A percentile compares a stretch with the other conserved stretches of the same genome.
Evolutionary conservation across 1,140 invertebrate species (phyloP).

Genomic region (Megalopta genalis): DNA sequence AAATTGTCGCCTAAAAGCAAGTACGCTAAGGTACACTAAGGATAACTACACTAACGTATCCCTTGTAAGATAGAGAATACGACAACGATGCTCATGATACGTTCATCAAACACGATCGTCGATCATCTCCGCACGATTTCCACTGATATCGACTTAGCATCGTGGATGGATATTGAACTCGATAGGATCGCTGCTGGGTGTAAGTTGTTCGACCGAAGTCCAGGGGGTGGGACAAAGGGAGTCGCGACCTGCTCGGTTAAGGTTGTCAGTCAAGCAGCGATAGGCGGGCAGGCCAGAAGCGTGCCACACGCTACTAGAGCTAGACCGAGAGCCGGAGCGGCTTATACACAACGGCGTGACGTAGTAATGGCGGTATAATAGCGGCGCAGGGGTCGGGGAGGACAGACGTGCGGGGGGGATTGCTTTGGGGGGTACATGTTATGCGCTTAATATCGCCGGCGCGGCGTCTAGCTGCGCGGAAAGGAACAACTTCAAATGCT

Average conservation of each 20-base stretch:
- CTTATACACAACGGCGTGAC: slow-evolving; percentile 62
- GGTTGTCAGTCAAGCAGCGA: slow-evolving; percentile 68
- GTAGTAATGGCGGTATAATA: slow-evolving; percentile 70
- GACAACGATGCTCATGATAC: no score
- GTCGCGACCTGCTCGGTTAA: slow-evolving; percentile 49
- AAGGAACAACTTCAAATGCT: slow-evolving; percentile 60
- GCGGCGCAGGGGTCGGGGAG: neutral
- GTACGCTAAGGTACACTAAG: no score
- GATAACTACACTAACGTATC: no score
- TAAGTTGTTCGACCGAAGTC: neutral
- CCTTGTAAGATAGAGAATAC: no score
- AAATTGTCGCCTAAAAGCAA: no score
- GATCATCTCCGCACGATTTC: no score
- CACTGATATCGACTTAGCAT: no score
- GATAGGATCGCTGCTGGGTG: neutral
- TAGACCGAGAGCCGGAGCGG: slow-evolving; percentile 9
- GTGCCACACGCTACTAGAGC: slow-evolving; percentile 67
- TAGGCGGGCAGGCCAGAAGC: slow-evolving; percentile 58
- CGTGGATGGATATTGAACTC: no score
- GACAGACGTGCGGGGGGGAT: no score
- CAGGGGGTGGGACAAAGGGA: slow-evolving; percentile 5
- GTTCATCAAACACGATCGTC: no score
- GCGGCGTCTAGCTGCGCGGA: slow-evolving; percentile 54
- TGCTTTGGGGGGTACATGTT: slow-evolving; percentile 43
- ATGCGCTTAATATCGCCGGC: slow-evolving; percentile 59